Evolutionary conservation across 2,888 invertebrate species (phyloP), one percentile per base, ranked within the genome.

Genomic region (Chouioia cunea): DNA sequence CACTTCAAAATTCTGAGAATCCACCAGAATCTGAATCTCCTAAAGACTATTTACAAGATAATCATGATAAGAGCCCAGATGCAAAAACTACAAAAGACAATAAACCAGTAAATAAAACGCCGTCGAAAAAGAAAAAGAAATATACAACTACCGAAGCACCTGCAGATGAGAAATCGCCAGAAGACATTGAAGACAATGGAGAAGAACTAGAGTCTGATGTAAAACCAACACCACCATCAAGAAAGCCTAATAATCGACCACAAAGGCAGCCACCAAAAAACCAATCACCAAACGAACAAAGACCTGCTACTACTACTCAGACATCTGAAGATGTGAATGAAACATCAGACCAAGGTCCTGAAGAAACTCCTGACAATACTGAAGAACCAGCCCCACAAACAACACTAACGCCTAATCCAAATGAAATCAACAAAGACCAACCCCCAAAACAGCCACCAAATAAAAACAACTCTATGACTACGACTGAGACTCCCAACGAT

Each of bases 311-410:
- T 15, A 58, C 27, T 23, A 43, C 58, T 0, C 14, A 12, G 6
- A 36, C 15, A 6, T 36, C 58, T 58, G 36, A 27, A 36, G 59
- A 43, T 18, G 57, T 53, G 1, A 43, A 59, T 8, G 54, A 57
- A 12, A 10, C 23, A n/a, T 36, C 46, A n/a, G 46, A 53, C 27
- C 64, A 70, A 15, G 20, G 52, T 15, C 47, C 63, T 18, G 62
- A 65, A 14, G 53, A 65, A 44, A 20, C 64, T 27, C 4, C 27
- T 22, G n/a, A 27, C 20, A n/a, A 52, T 36, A 8, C 16, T 16
- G 15, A 12, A 14, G 56, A 54, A 54, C 6, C 23, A 22, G 14
- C 15, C n/a, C n/a, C n/a, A n/a, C n/a, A n/a, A n/a, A n/a, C n/a
- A n/a, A n/a, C n/a, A n/a, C n/a, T n/a, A n/a, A n/a, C n/a, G n/a